Base-by-base conservation (phyloP, 2,113 vertebrate species). In the Lucifuga dentata region DNA sequence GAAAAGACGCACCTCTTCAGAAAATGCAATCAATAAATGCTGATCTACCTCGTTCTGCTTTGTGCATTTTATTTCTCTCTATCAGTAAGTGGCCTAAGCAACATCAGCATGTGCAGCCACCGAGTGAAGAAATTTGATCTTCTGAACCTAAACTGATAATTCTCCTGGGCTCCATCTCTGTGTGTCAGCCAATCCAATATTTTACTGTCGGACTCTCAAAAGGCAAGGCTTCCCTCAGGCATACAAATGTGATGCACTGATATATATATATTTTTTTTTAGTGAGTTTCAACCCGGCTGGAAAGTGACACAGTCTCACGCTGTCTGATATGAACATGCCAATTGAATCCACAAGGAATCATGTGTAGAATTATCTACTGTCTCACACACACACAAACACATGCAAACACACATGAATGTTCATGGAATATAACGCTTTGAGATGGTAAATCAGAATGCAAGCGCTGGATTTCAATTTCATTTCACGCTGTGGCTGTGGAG, bases 151-250 rank as follows among this genome's bases (percentile, higher is more conserved):
- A 84, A 80, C 70, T 71, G 75, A 85, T 78, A 50, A 80, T 84
- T 80, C 70, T 75, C 55, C 59, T 3, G 62, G 70, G 64, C 65
- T 85, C 61, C 49, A 43, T 76, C 53, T 78, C 36, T 52, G 40
- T 73, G 60, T 83, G 72, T 81, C 80, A 73, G 78, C 78, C 70
- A 64, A 78, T 80, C 73, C 76, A 49, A 67, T 85, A 43, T 76
- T 87, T 76, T 70, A 78, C 78, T 73, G 67, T 68, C 81, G 73
- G 76, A 81, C 78, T 80, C 75, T 79, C 39, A 82, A 85, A 89
- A 84, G 61, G 49, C 80, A 59, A 8, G 13, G 68, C 63, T 80
- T 69, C 72, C 78, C 58, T 78, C 40, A 57, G 80, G 80, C 82
- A 66, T 84, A 78, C 73, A 73, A 84, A 87, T 87, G 66, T 1